These are phyloP conservation scores for Oryzias curvinotus DNA, from an alignment of 2,113 vertebrate genomes.

Conservation along the genomic window DNA sequence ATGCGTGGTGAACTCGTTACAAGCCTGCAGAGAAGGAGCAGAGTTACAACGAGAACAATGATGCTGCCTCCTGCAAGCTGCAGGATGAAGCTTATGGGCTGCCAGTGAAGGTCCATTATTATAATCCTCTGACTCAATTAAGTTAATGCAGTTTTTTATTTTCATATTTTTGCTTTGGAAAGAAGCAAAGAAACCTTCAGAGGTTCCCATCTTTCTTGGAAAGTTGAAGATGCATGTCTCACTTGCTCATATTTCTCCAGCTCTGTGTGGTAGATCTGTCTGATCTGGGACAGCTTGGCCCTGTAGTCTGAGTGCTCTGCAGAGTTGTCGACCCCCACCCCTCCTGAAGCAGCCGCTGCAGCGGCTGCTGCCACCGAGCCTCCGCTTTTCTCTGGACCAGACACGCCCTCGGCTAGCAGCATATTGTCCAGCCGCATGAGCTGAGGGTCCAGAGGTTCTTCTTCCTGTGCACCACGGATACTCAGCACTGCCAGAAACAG, in stretches of 20 bases:
- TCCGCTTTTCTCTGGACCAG: constrained; percentile 92
- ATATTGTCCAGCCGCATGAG: constrained; percentile 99
- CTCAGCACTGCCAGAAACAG: constrained; percentile 86
- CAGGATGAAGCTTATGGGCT: no score
- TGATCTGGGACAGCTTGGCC: constrained; percentile 95
- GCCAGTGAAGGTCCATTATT: no score
- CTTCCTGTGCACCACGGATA: constrained; percentile 95
- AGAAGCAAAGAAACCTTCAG: background rate
- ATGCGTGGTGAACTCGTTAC: constrained; percentile 98
- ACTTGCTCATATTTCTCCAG: constrained; percentile 99
- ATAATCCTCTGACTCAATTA: no score
- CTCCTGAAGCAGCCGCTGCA: constrained; percentile 86
- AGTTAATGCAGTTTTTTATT: no score
- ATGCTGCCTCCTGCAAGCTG: no score
- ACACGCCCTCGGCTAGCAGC: constrained; percentile 94
- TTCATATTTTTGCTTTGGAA: background rate
- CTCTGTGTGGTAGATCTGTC: constrained; percentile 98
- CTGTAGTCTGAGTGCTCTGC: constrained; percentile 96
- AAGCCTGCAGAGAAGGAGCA: constrained; percentile 78
- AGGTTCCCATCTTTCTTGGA: no score
- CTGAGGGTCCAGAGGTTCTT: constrained; percentile 95
- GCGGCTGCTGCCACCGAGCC: constrained; percentile 86
- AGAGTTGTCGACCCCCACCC: constrained; percentile 88
- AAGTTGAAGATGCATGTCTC: constrained; percentile 28
- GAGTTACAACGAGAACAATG: background rate